These are phyloP conservation scores for Tylochromis polylepis DNA, from an alignment of 2,113 vertebrate genomes.

Conservation along the genomic window DNA sequence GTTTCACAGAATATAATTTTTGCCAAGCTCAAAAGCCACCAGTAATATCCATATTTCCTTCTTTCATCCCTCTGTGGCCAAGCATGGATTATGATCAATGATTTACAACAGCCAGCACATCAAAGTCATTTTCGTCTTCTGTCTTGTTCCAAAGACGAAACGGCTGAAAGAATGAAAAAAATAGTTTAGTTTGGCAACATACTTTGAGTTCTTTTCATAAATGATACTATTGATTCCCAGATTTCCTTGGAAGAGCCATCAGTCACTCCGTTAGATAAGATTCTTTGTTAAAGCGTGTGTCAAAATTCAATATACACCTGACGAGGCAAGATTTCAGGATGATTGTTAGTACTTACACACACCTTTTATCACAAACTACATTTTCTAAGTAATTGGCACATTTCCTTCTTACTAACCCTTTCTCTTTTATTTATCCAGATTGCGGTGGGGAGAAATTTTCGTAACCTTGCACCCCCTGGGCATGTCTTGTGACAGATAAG, in stretches of 20 bases:
- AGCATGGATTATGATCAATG: slow-evolving; percentile 33
- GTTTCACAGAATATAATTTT: slow-evolving; percentile 27
- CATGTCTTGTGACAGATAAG: neutral
- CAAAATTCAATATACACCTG: neutral
- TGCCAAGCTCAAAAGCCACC: slow-evolving; percentile 20
- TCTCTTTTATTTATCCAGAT: neutral
- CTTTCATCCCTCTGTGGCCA: slow-evolving; percentile 6
- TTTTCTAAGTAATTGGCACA: neutral
- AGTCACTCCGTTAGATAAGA: neutral
- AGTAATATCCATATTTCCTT: slow-evolving; percentile 40
- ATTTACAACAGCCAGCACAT: slow-evolving; percentile 15
- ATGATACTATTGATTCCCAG: slow-evolving; percentile 5
- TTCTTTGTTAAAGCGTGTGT: neutral
- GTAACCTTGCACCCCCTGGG: neutral
- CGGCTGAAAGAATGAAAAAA: slow-evolving; percentile 27
- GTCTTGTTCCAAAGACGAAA: slow-evolving; percentile 18
- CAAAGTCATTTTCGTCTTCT: slow-evolving; percentile 30
- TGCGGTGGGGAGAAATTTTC: accelerated
- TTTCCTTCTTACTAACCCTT: slow-evolving; percentile 4
- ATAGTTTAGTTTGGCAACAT: slow-evolving; percentile 1
- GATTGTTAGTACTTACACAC: neutral
- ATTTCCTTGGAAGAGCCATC: neutral
- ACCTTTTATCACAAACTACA: neutral
- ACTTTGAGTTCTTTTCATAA: neutral
- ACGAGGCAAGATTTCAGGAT: neutral